Conservation (phyloP, 1,140 invertebrate genomes). For the Halictus rubicundus region DNA sequence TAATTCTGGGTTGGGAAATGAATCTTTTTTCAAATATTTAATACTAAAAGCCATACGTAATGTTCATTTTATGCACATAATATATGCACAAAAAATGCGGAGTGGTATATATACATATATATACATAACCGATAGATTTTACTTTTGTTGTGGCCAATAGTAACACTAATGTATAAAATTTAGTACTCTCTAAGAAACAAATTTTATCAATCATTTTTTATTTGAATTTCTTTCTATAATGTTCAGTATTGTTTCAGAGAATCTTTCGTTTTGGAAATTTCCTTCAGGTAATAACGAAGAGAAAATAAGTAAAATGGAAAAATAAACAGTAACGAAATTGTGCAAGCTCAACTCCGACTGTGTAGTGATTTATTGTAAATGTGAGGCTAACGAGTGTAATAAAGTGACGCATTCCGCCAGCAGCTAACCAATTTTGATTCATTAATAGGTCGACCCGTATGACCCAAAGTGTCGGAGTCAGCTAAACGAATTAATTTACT, state of each 20-base stretch:
- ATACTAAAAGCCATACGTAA: too few species aligned
- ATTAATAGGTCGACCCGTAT: constrained; percentile 53
- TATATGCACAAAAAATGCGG: too few species aligned
- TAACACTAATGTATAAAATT: neutral
- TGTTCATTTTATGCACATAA: too few species aligned
- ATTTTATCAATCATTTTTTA: neutral
- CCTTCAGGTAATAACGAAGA: neutral
- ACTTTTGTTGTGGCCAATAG: neutral
- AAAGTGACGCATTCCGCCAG: constrained; percentile 28
- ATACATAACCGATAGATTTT: too few species aligned
- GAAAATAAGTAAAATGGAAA: neutral
- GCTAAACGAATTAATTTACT: constrained; percentile 60
- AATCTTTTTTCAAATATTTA: too few species aligned
- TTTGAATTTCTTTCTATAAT: neutral
- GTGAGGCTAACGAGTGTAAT: constrained; percentile 44
- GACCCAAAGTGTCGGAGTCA: constrained; percentile 48
- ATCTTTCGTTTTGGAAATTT: neutral
- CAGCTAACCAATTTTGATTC: constrained; percentile 56
- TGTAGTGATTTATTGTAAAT: constrained; percentile 50
- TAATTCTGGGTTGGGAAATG: too few species aligned
- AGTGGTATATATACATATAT: too few species aligned
- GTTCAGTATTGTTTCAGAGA: neutral
- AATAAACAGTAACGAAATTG: neutral
- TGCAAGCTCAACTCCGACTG: neutral
- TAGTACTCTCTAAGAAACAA: neutral